phyloP scores from a whole-genome alignment of 30 jellyfish, hydroid and myxozoan species.

The Turritopsis dohrnii region DNA sequence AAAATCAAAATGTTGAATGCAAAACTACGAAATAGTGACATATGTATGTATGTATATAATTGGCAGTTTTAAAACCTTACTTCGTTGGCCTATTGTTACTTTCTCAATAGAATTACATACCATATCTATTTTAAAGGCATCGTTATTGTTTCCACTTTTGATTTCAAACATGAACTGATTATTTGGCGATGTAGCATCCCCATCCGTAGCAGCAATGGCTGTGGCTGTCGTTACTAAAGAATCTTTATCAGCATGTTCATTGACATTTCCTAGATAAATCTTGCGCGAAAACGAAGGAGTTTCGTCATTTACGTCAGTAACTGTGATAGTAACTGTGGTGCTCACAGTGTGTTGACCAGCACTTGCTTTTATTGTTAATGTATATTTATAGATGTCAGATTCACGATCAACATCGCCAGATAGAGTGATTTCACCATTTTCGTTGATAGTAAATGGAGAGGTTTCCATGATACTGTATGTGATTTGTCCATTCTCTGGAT shows the following conservation, averaged over 20 bases:
- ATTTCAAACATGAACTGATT: background rate
- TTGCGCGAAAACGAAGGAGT: conserved; percentile 48
- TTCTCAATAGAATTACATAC: background rate
- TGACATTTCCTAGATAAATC: background rate
- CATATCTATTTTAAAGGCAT: conserved; percentile 1
- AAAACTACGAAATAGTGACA: too few species aligned
- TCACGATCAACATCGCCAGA: background rate
- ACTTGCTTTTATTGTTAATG: conserved; percentile 26
- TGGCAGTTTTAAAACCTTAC: background rate
- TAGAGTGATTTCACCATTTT: background rate
- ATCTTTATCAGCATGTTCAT: conserved; percentile 10
- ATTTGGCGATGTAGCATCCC: conserved; percentile 9
- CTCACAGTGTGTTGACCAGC: conserved; percentile 37
- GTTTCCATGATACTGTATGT: background rate
- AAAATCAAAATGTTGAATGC: too few species aligned
- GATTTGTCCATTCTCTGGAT: conserved; percentile 8
- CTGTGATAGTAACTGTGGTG: conserved; percentile 42
- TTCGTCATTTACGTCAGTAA: conserved; percentile 72
- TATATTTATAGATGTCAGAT: background rate
- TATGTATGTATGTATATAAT: too few species aligned
- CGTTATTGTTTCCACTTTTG: conserved; percentile 26
- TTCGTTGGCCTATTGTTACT: background rate
- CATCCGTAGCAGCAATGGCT: background rate
- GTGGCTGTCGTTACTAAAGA: background rate
- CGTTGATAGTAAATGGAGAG: conserved; percentile 3